Evolutionary conservation across 2,797 vertebrate species (phyloP), one percentile per base, ranked within the genome.

Genomic region (Danio albolineatus): DNA sequence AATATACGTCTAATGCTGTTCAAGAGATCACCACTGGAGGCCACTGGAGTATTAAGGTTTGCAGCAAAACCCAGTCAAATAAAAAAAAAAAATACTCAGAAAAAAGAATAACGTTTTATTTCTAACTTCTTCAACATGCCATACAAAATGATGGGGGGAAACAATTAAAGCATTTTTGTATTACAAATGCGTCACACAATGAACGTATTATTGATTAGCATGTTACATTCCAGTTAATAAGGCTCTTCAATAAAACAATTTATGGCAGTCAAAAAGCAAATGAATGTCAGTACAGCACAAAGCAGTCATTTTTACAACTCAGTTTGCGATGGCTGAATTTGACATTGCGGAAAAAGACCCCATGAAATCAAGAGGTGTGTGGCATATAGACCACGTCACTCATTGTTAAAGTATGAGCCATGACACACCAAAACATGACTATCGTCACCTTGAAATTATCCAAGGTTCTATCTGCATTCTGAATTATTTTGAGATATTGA

Each of bases 71-170:
- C 28, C 28, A 28, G 28, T 28, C 28, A 3, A 1, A 28, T 28
- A 28, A 28, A 28, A 28, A 28, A 28, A 28, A 28, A 28, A 28
- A 65, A 83, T 49, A 84, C 85, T 77, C 86, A 85, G 88, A 83
- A 78, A 87, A 84, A 84, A 90, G 85, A 90, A 89, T 89, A 79
- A 87, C 84, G 85, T 10, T 80, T 89, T 85, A 79, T 76, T 93
- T 91, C 91, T 92, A 92, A 78, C 71, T 82, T 66, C 28, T 78
- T 86, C 89, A 77, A 84, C 92, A 94, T 94, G 93, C 92, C 91
- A 89, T 94, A 94, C 87, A 93, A 94, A 95, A 94, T 88, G 62
- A 91, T 87, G 87, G 90, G 92, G 90, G n/a, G 28, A 85, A 84
- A 81, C 82, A 87, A 82, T 73, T 78, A 85, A 83, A 88, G 85